Evolutionary conservation across 2,113 vertebrate species (phyloP), one percentile per base, ranked within the genome.

Genomic region (Tricholaema leucomelas): DNA sequence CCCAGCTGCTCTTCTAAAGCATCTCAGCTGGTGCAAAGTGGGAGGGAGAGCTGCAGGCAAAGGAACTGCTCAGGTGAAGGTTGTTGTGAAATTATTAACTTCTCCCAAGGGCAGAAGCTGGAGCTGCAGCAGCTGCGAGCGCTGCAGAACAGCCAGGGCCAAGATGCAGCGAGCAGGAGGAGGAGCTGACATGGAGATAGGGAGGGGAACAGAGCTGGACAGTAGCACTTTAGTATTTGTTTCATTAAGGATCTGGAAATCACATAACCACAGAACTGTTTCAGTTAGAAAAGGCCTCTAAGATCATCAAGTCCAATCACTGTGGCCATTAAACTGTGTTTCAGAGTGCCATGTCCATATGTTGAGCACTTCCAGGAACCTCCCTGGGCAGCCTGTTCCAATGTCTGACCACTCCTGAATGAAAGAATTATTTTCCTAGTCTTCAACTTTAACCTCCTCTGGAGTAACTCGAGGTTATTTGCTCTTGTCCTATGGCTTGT

Each of bases 1-100:
- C 69, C 89, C 70, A 81, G 91, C 79, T 90, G 88, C 52, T 78
- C 74, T 75, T 80, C 40, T 67, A 35, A 74, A 91, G 78, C 11
- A 10, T 36, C 46, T 15, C 46, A 58, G 89, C 87, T 15, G 42
- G 35, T 2, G 10, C 1, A 2, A 56, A 67, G 76, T 5, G 7
- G 84, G 55, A 81, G 36, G 38, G 56, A 50, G 40, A 91, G 64
- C 83, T 63, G 48, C 8, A 3, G 91, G 84, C 44, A 25, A 74
- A 69, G 23, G 14, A 60, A 55, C 36, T 23, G 63, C 70, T 85
- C 70, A 46, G 74, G 69, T 70, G 65, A 77, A 90, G 65, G 88
- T 77, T 87, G 54, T 20, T 89, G 77, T 78, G 61, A 42, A 84
- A 59, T 78, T 40, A 93, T 90, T 79, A 52, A 46, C 63, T 83